phyloP scores from a whole-genome alignment of 2,888 invertebrate genomes.

The Blastobasis lacticolella region DNA sequence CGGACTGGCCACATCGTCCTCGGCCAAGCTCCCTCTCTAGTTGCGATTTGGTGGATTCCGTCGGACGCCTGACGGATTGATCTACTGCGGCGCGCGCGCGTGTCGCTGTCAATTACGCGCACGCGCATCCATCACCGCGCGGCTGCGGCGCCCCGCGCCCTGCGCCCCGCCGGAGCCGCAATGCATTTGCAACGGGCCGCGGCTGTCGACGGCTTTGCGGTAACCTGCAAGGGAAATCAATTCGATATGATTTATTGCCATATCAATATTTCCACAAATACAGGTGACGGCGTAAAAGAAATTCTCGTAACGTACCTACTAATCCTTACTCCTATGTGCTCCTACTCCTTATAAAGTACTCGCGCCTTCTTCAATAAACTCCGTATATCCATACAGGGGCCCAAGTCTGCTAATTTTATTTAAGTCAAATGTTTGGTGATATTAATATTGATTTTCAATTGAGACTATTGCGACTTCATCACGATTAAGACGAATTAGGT shows the following conservation, averaged over 20 bases:
- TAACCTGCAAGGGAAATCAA: neutral
- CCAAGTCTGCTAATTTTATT: too few species aligned
- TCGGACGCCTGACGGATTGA: constrained; percentile 16
- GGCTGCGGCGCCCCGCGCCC: neutral
- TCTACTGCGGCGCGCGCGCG: constrained; percentile 16
- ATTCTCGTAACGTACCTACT: neutral
- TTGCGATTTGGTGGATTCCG: constrained; percentile 11
- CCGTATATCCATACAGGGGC: too few species aligned
- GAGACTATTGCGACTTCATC: too few species aligned
- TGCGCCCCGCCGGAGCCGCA: too few species aligned
- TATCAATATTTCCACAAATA: neutral
- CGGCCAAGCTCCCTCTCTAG: too few species aligned
- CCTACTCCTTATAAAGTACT: neutral
- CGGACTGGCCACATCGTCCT: too few species aligned
- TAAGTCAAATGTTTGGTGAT: too few species aligned
- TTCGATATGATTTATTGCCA: neutral
- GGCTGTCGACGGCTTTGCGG: neutral
- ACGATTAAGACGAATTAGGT: neutral
- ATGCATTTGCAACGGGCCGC: neutral
- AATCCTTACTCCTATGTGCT: neutral
- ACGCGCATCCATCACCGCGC: constrained; percentile 31
- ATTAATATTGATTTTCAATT: too few species aligned
- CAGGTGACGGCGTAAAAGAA: neutral
- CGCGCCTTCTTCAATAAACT: neutral
- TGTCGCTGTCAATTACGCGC: constrained; percentile 40